Percentiles rank a stretch among this genome's conserved stretches.
These are phyloP conservation scores for Dexiosoma caninum DNA, from an alignment of 2,888 invertebrate genomes.

Conservation along the genomic window DNA sequence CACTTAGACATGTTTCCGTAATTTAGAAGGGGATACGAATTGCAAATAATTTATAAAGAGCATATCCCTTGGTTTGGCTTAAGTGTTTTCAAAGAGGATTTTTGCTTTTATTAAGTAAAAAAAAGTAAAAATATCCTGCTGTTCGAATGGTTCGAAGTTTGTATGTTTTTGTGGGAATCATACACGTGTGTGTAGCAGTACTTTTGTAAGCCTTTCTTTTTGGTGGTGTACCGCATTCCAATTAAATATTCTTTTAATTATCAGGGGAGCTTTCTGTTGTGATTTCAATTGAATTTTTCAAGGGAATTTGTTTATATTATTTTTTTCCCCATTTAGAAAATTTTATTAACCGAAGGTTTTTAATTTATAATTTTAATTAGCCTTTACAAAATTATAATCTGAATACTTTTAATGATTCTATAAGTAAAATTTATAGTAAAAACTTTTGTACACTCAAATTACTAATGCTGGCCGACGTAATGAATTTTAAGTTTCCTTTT, in stretches of 20 bases:
- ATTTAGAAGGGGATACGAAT: background rate
- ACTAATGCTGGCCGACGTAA: no score
- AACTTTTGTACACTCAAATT: no score
- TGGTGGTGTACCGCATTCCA: background rate
- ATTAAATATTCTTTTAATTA: background rate
- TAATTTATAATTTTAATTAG: no score
- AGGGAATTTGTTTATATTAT: background rate
- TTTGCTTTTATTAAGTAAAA: background rate
- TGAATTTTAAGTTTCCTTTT: no score
- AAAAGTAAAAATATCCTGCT: no score
- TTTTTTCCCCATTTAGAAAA: background rate
- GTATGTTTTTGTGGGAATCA: background rate
- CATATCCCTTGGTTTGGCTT: background rate
- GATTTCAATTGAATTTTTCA: background rate
- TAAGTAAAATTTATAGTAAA: no score
- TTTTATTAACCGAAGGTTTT: no score
- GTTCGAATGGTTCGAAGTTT: background rate
- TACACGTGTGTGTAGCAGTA: background rate
- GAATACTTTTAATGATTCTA: no score
- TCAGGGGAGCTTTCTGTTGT: no score
- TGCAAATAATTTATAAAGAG: background rate
- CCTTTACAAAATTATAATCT: no score
- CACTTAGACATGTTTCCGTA: constrained; percentile 57
- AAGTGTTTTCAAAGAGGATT: background rate
- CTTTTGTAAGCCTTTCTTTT: background rate